Base-by-base conservation (phyloP, 2,797 vertebrate species). In the Chelon auratus region DNA sequence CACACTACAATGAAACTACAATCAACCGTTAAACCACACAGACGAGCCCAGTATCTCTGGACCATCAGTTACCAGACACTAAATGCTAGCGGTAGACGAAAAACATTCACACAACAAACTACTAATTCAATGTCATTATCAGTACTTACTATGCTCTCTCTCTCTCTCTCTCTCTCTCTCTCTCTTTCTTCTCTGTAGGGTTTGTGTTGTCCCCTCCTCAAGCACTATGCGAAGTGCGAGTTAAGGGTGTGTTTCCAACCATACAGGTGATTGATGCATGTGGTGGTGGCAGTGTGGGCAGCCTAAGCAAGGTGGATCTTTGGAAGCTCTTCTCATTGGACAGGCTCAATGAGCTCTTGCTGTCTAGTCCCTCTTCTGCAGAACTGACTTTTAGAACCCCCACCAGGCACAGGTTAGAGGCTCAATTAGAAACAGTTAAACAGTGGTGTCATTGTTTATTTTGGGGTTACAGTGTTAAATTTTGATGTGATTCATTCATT, bases 301-400 rank as follows among this genome's bases (percentile, higher is more conserved):
- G 91, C 10, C 91, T 97, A 83, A 93, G 92, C 87, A 97, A 94
- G 69, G 53, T 82, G 37, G 92, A 93, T 22, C 91, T 99, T 10
- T 97, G 97, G 97, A 81, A 53, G 17, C 96, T 98, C 52, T 95
- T 99, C 66, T 96, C 95, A 54, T 84, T 99, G 87, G 93, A 96
- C 40, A 82, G 18, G 3, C 80, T 99, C 79, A 99, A 99, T 54
- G 65, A 92, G 50, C 94, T 92, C 83, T 87, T 99, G 85, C 68
- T 91, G 3, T 91, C 39, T 18, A 94, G 91, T 53, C 96, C 95
- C 0, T 77, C 91, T 24, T 83, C 94, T 6, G 13, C 40, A 0
- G 95, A 97, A 68, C 94, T 97, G 67, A 94, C 77, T 47, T 93
- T 94, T 83, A 90, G 75, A 77, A 92, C 93, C 43, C 95, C 96